Base-by-base conservation (phyloP, 2,113 vertebrate genomes). In the Cathartes aura region DNA sequence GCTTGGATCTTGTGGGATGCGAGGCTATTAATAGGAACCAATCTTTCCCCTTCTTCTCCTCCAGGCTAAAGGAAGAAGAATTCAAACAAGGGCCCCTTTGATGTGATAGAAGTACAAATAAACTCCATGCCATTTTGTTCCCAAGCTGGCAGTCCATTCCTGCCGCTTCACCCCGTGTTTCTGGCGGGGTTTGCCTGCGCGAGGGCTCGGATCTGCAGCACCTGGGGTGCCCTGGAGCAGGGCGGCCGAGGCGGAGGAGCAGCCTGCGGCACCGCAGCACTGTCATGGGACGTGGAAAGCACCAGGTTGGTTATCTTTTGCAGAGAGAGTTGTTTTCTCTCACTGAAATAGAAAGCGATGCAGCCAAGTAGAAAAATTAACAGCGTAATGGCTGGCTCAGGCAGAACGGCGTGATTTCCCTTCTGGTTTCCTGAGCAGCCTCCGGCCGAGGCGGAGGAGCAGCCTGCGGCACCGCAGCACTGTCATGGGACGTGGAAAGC, bases 21-120 rank as follows among this genome's bases (percentile, higher is more conserved):
- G 6, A 56, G 91, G 76, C 96, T 97, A 95, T 97, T 97, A 96
- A 97, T 96, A 96, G 97, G 93, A 96, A 89, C 95, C 84, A 92
- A 91, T 97, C 94, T 82, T 91, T 82, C 93, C 66, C 89, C 87
- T 95, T 92, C 93, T 96, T 43, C 68, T 97, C 87, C 91, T 96
- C 83, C 53, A 38, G 95, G 89, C 94, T 94, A 95, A 82, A 97
- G 91, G 84, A 78, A 97, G 83, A 94, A 55, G 48, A 75, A 93
- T 76, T 95, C 91, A 93, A 75, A 96, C 96, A 97, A 96, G 94
- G 89, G 66, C 48, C 78, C 40, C 84, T 96, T 97, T 95, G 93
- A 95, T 96, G 89, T 94, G 84, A 75, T 45, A 55, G 62, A 94
- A 96, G 93, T 40, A 68, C 93, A 89, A 93, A 95, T n/a, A 89